Evolutionary conservation across 1,140 invertebrate species (phyloP).

Genomic region (Sitophilus oryzae): DNA sequence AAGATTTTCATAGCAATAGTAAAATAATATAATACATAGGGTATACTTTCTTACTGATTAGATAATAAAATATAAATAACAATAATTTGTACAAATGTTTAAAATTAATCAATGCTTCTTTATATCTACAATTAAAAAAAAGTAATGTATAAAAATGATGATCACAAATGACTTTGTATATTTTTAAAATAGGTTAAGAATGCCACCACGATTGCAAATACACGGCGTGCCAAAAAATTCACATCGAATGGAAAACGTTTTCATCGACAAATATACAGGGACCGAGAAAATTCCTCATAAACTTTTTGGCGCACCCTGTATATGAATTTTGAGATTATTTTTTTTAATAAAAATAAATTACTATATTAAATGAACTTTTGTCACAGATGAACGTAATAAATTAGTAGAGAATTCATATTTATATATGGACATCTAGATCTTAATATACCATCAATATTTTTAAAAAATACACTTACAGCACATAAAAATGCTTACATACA

Average conservation of each 20-base stretch:
- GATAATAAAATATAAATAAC: not conserved
- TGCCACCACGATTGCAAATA: not conserved
- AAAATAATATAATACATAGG: not conserved
- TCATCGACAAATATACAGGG: too few species aligned
- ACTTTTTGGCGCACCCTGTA: too few species aligned
- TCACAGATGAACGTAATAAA: too few species aligned
- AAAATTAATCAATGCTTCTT: not conserved
- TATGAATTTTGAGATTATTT: not conserved
- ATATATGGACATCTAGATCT: too few species aligned
- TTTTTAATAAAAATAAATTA: not conserved
- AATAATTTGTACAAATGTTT: not conserved
- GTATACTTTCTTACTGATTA: not conserved
- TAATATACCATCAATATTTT: too few species aligned
- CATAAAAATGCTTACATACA: too few species aligned
- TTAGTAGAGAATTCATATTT: too few species aligned
- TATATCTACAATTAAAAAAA: too few species aligned
- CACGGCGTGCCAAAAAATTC: too few species aligned
- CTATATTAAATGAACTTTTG: slow-evolving; percentile 2
- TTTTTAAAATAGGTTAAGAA: slow-evolving; percentile 1
- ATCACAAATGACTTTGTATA: slow-evolving; percentile 11
- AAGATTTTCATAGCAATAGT: not conserved
- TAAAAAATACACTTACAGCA: too few species aligned
- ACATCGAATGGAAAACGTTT: too few species aligned
- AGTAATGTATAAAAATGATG: slow-evolving; percentile 3
- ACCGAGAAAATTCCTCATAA: too few species aligned